These are phyloP conservation scores for Progne subis DNA, from an alignment of 2,113 vertebrate species.

Conservation along the genomic window DNA sequence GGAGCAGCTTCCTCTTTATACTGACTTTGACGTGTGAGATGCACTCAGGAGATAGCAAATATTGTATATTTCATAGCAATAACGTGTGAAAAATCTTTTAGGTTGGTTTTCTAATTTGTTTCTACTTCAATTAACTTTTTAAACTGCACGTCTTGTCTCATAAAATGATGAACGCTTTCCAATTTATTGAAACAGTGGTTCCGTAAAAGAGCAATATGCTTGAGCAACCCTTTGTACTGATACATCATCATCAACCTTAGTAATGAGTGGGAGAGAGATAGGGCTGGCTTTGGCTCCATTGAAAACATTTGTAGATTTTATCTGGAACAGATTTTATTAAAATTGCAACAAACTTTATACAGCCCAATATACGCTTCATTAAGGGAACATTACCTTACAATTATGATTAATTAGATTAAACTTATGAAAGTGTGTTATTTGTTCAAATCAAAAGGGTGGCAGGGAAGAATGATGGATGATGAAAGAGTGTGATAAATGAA, in stretches of 20 bases:
- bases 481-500: constrained; percentile 94
- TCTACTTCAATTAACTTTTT: constrained; percentile 71
- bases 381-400: constrained; percentile 92
- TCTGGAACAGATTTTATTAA: constrained; percentile 82
- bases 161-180: constrained; percentile 79
- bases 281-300: constrained; percentile 41
- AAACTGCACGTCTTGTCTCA: constrained; percentile 55
- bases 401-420: constrained; percentile 98
- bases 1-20: background rate
- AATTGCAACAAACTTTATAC: constrained; percentile 87
- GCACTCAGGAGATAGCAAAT: background rate
- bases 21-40: background rate
- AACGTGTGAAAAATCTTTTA: constrained; percentile 7
- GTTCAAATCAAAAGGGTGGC: constrained; percentile 83
- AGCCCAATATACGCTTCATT: constrained; percentile 91
- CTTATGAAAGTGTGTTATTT: constrained; percentile 92
- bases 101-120: constrained; percentile 32
- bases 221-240: constrained; percentile 41
- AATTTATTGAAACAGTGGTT: constrained; percentile 84
- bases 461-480: constrained; percentile 92
- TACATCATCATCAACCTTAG: constrained; percentile 67
- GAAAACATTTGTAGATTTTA: constrained; percentile 79
- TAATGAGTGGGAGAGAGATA: constrained; percentile 47
- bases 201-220: constrained; percentile 75
- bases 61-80: background rate